Percentiles rank a stretch among this genome's conserved stretches.
Conservation (phyloP, 2,888 invertebrate species). For the Cephus spinipes region DNA sequence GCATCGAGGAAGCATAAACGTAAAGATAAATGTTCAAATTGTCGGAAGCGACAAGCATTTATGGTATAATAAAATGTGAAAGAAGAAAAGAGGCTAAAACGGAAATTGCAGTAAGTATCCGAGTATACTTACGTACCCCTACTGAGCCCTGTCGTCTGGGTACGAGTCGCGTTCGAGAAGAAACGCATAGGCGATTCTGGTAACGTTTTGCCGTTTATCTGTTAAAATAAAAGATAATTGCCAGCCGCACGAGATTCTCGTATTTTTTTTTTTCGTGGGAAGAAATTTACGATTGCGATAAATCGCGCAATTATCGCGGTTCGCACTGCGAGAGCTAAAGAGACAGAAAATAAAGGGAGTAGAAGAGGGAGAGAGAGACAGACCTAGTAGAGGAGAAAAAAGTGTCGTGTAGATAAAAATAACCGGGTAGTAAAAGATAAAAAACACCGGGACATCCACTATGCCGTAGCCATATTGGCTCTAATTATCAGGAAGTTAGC, state of each 20-base stretch:
- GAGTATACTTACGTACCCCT: neutral
- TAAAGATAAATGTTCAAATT: neutral
- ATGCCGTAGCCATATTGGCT: conserved; percentile 14
- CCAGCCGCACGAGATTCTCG: neutral
- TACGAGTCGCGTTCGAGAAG: neutral
- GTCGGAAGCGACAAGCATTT: neutral
- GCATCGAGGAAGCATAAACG: neutral
- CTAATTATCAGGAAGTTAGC: conserved; percentile 39
- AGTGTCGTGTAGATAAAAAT: conserved; percentile 31
- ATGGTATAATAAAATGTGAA: neutral
- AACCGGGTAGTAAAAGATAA: conserved; percentile 32
- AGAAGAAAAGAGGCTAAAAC: neutral
- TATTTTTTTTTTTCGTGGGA: conserved; percentile 27
- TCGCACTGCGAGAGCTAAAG: neutral
- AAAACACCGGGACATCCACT: conserved; percentile 9
- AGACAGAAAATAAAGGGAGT: neutral
- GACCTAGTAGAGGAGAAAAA: conserved; percentile 5
- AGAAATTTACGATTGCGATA: conserved; percentile 32
- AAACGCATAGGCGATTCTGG: neutral
- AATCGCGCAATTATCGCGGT: conserved; percentile 42
- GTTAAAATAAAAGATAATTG: conserved; percentile 1
- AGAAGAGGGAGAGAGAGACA: neutral
- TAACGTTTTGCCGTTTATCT: neutral
- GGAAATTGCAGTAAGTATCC: neutral
- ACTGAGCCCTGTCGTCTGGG: neutral